phyloP scores from a whole-genome alignment of 2,113 vertebrate genomes.

The Paraplagusia blochii region DNA sequence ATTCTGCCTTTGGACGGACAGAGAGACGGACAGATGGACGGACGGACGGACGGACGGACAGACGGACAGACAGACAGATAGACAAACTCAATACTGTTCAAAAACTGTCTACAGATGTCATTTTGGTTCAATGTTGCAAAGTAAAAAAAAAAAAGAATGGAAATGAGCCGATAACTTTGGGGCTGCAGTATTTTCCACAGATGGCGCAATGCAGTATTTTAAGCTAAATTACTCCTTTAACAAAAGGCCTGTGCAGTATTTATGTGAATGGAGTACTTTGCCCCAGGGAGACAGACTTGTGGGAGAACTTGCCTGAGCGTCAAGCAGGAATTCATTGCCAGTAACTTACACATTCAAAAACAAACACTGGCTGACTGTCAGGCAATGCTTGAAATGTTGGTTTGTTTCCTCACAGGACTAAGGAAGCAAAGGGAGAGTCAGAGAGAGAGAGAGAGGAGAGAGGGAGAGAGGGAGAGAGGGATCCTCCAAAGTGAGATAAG shows the following conservation, averaged over 20 bases:
- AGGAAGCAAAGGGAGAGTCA: conserved; percentile 13
- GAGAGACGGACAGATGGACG: too few relatives aligned
- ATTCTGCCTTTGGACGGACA: too few relatives aligned
- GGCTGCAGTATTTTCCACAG: conserved; percentile 11
- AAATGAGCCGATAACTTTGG: too few relatives aligned
- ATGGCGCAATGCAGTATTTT: conserved; percentile 44
- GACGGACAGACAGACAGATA: too few relatives aligned
- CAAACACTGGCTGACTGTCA: background rate
- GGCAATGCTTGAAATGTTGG: conserved; percentile 33
- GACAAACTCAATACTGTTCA: too few relatives aligned
- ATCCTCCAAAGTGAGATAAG: conserved; percentile 15
- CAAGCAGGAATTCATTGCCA: conserved; percentile 1
- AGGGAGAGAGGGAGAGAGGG: conserved; percentile 13
- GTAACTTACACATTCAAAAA: background rate
- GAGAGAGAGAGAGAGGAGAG: conserved; percentile 2
- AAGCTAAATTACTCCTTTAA: conserved; percentile 32
- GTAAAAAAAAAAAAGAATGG: too few relatives aligned
- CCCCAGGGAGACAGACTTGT: conserved; percentile 33
- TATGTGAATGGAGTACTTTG: conserved; percentile 49
- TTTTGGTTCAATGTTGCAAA: too few relatives aligned
- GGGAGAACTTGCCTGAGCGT: conserved; percentile 24
- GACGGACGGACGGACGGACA: too few relatives aligned
- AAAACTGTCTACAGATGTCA: too few relatives aligned
- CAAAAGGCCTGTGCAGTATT: conserved; percentile 41
- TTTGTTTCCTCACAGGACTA: conserved; percentile 24